phyloP scores from a whole-genome alignment of 2,797 vertebrate genomes.

The Selene dorsalis region DNA sequence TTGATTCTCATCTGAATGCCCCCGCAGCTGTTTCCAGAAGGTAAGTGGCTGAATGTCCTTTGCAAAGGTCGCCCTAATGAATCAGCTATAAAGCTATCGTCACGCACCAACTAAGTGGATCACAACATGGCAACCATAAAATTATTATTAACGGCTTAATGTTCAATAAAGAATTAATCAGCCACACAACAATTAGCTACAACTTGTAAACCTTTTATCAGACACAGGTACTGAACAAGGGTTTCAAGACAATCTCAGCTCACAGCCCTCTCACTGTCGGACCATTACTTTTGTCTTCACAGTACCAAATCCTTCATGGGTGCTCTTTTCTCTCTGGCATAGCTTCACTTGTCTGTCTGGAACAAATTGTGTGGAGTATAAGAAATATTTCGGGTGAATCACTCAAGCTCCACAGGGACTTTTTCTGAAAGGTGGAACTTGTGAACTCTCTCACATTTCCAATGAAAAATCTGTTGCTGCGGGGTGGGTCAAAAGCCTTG shows the following conservation, averaged over 20 bases:
- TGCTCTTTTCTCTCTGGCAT: slow-evolving; percentile 31
- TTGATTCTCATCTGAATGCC: neutral
- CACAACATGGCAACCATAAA: neutral
- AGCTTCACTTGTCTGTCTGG: slow-evolving; percentile 32
- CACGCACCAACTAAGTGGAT: neutral
- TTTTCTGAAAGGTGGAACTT: slow-evolving; percentile 48
- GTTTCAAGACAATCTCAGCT: slow-evolving; percentile 1
- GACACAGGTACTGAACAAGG: neutral
- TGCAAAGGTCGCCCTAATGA: slow-evolving; percentile 9
- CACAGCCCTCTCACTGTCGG: neutral
- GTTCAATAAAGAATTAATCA: neutral
- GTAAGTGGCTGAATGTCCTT: slow-evolving; percentile 9
- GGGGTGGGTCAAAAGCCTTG: neutral
- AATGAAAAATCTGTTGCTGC: slow-evolving; percentile 39
- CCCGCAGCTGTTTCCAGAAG: neutral
- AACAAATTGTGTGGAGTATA: neutral
- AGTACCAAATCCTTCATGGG: slow-evolving; percentile 5
- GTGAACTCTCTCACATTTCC: slow-evolving; percentile 53
- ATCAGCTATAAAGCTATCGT: neutral
- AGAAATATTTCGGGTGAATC: slow-evolving; percentile 48
- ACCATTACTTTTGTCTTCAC: slow-evolving; percentile 26
- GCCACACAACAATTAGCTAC: neutral
- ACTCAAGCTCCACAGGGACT: slow-evolving; percentile 34
- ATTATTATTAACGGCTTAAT: neutral
- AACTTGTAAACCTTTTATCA: neutral